phyloP scores from a whole-genome alignment of 2,797 vertebrate genomes.

The Sus cebifrons region DNA sequence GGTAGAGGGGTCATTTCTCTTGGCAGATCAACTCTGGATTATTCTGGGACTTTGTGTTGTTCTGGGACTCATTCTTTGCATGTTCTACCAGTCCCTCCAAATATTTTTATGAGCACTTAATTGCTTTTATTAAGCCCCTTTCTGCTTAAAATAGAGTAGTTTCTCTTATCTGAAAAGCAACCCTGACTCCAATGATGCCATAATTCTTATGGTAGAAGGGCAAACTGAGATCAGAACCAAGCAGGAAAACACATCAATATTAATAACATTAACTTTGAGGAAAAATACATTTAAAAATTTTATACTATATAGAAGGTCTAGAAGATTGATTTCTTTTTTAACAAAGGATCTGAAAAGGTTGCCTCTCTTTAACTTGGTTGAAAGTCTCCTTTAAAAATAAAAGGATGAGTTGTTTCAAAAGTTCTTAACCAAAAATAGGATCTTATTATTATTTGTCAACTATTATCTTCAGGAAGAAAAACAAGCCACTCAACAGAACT shows the following conservation, averaged over 20 bases:
- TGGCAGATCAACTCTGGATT: neutral
- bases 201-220: neutral
- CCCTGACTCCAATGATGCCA: neutral
- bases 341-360: neutral
- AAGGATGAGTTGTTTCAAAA: neutral
- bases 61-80: too few relatives aligned
- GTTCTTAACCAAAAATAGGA: neutral
- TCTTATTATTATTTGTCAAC: neutral
- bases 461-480: neutral
- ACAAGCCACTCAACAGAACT: neutral
- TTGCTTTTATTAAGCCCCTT: neutral
- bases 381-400: neutral
- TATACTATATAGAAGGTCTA: neutral
- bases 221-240: neutral
- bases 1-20: neutral
- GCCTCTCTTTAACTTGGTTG: neutral
- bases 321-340: neutral
- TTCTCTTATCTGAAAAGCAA: neutral
- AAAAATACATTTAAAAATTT: constrained; percentile 6
- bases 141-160: neutral
- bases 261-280: neutral
- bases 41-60: neutral
- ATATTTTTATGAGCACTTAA: neutral
- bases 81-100: neutral
- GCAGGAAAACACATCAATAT: neutral